Percentiles rank a stretch among this genome's conserved stretches.
phyloP scores from a whole-genome alignment of 2,113 vertebrate species.

The Cyprinus carpio region DNA sequence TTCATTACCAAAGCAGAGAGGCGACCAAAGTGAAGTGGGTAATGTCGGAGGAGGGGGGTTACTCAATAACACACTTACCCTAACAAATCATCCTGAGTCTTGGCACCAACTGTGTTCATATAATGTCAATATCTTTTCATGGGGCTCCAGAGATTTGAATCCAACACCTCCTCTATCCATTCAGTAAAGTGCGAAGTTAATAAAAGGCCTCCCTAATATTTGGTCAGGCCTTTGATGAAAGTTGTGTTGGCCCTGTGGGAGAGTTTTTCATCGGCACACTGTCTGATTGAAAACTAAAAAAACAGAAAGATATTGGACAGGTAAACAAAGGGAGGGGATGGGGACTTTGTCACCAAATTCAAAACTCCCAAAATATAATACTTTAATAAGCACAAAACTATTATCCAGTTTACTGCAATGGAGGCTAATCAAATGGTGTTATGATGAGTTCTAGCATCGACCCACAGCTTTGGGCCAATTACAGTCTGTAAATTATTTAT shows the following conservation, averaged over 20 bases:
- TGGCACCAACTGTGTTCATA: constrained; percentile 26
- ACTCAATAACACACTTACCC: constrained; percentile 52
- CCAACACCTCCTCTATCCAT: constrained; percentile 50
- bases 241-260: constrained; percentile 48
- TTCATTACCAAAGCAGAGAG: constrained; percentile 54
- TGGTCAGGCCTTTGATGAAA: constrained; percentile 62
- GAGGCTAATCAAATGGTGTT: constrained; percentile 89
- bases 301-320: constrained; percentile 23
- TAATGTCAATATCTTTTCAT: constrained; percentile 67
- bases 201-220: constrained; percentile 62
- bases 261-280: constrained; percentile 10
- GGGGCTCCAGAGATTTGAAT: constrained; percentile 60
- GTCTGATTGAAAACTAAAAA: constrained; percentile 43
- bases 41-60: constrained; percentile 14
- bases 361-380: constrained; percentile 64
- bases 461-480: constrained; percentile 87
- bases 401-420: constrained; percentile 68
- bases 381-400: constrained; percentile 63
- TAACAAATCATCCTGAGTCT: constrained; percentile 54
- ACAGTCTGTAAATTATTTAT: constrained; percentile 92
- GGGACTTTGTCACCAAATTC: constrained; percentile 55
- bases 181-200: constrained; percentile 59
- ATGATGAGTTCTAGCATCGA: constrained; percentile 83
- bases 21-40: background rate
- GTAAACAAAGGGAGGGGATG: constrained; percentile 57